phyloP scores from a whole-genome alignment of 2,888 invertebrate species.

The Microchrysa polita region DNA sequence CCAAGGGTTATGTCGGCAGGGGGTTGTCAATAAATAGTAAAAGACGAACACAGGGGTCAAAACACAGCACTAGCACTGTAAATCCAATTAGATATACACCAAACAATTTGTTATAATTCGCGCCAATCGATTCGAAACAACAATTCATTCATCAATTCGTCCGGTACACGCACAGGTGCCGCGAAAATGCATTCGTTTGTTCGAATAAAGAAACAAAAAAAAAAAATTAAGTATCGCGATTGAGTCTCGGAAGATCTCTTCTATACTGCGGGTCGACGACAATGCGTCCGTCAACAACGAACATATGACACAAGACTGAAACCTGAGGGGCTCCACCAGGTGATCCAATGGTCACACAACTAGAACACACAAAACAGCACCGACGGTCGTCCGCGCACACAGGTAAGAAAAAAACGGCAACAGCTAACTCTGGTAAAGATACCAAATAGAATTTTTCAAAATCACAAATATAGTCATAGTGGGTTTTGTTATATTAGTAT shows the following conservation, averaged over 20 bases:
- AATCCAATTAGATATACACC: not conserved
- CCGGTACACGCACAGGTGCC: not conserved
- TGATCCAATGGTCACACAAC: conserved; percentile 13
- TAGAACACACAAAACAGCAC: not conserved
- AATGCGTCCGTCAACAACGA: conserved; percentile 29
- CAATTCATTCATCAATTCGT: too few relatives aligned
- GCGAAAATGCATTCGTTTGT: not conserved
- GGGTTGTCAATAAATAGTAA: conserved; percentile 1
- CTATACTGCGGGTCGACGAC: too few relatives aligned
- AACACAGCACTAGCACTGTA: too few relatives aligned
- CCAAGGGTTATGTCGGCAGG: not conserved
- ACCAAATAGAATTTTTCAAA: conserved; percentile 18
- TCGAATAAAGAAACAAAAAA: not conserved
- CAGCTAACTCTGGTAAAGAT: not conserved
- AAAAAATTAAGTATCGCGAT: not conserved
- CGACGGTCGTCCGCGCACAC: not conserved
- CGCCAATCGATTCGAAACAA: too few relatives aligned
- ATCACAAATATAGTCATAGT: conserved; percentile 34
- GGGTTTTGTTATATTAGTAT: conserved; percentile 8
- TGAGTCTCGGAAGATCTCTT: too few relatives aligned
- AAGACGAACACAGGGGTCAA: not conserved
- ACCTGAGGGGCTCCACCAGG: conserved; percentile 39
- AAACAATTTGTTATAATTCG: not conserved
- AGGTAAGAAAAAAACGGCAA: not conserved
- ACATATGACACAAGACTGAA: conserved; percentile 42